Evolutionary conservation across 1,140 invertebrate genomes (phyloP).

Genomic region (Drosophila lacteicornis): DNA sequence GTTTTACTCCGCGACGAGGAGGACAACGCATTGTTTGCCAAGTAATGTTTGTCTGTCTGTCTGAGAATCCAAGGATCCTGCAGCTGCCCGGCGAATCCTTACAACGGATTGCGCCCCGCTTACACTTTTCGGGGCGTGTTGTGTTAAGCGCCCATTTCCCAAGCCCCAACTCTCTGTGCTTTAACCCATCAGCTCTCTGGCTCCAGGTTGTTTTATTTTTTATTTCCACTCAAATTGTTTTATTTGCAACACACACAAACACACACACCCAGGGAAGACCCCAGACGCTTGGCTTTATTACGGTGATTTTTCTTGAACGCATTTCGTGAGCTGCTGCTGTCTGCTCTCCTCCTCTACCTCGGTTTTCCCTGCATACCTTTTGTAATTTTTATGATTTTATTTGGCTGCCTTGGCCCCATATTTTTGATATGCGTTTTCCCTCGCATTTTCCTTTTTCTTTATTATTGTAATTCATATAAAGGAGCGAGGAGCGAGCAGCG

Average conservation of each 20-base stretch:
- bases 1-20: constrained; percentile 67
- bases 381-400: constrained; percentile 84
- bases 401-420: constrained; percentile 43
- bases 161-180: constrained; percentile 2
- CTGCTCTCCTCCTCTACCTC: constrained; percentile 21
- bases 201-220: constrained; percentile 70
- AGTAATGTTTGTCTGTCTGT: constrained; percentile 41
- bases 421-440: constrained; percentile 62
- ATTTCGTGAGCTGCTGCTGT: constrained; percentile 75
- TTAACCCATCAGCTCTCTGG: constrained; percentile 27
- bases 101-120: constrained; percentile 76
- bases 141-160: constrained; percentile 61
- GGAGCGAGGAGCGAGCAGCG: constrained; percentile 7
- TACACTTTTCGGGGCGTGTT: constrained; percentile 64
- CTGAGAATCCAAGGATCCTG: constrained; percentile 22
- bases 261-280: constrained; percentile 14
- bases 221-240: constrained; percentile 83
- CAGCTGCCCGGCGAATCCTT: constrained; percentile 35
- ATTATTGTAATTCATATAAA: constrained; percentile 81
- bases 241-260: constrained; percentile 62
- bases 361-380: constrained; percentile 65
- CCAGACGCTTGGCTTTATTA: constrained; percentile 76
- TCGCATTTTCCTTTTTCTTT: constrained; percentile 59
- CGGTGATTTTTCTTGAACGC: constrained; percentile 80
- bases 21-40: constrained; percentile 65